Evolutionary conservation across 2,888 invertebrate genomes (phyloP).

Genomic region (Calameuta filiformis): DNA sequence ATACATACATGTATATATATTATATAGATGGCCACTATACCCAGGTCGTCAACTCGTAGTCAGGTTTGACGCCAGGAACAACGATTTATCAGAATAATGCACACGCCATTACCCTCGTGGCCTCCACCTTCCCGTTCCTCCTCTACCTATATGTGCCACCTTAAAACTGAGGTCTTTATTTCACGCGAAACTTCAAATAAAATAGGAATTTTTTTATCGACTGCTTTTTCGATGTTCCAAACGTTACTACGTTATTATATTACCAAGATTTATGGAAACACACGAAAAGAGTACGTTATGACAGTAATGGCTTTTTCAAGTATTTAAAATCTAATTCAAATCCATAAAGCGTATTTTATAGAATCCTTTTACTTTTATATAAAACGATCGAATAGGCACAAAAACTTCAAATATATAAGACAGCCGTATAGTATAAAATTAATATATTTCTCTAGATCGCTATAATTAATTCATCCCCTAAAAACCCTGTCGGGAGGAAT

Average conservation of each 20-base stretch:
- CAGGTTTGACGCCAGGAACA: slow-evolving; percentile 59
- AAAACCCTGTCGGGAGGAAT: neutral
- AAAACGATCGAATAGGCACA: neutral
- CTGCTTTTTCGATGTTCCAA: neutral
- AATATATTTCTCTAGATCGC: neutral
- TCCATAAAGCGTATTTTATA: neutral
- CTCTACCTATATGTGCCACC: slow-evolving; percentile 27
- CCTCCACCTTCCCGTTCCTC: slow-evolving; percentile 36
- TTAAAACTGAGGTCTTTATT: slow-evolving; percentile 60
- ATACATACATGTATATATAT: no score
- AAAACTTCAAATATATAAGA: neutral
- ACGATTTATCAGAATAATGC: slow-evolving; percentile 65
- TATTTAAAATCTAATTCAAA: neutral
- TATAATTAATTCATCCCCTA: neutral
- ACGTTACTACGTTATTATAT: neutral
- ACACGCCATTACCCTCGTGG: slow-evolving; percentile 61
- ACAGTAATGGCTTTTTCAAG: neutral
- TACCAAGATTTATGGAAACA: neutral
- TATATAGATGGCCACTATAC: slow-evolving; percentile 6
- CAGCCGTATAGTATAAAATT: neutral
- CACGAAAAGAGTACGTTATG: neutral
- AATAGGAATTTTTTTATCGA: slow-evolving; percentile 6
- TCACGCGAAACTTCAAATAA: slow-evolving; percentile 50
- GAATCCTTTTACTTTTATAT: neutral
- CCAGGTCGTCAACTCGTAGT: slow-evolving; percentile 43